Evolutionary conservation across 1,140 invertebrate genomes (phyloP), one percentile per base, ranked within the genome.

Genomic region (Battus philenor): DNA sequence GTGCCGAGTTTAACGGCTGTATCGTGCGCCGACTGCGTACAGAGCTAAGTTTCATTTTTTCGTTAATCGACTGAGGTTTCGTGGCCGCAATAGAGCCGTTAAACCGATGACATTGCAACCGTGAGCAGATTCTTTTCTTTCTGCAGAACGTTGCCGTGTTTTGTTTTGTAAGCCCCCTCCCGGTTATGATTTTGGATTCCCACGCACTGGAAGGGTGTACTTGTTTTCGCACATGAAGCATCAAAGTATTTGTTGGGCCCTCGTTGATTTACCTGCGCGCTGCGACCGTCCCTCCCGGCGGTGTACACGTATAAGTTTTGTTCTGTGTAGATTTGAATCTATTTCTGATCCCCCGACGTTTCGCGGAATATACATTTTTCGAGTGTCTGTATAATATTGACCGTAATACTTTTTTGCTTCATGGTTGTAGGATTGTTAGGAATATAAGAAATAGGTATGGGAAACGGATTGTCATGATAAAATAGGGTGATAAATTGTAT

Each of bases 341-440:
- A 74, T 80, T 69, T 69, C 64, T 77, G 62, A 71, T 72, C 59
- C 69, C 44, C 38, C 27, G 62, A 68, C 65, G 70, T 68, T 76
- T 57, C 72, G 73, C 73, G 6, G 10, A 72, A 50, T 70, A 69
- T 70, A 69, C 60, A 73, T 65, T 75, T 68, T 71, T 68, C 48
- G 60, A 74, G 62, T 70, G 68, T 75, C 71, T 77, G 68, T 78
- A 75, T 74, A 68, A 75, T 79, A 78, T 78, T 73, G 69, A 80
- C 61, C 68, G 59, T 82, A 77, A 83, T 83, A 80, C 79, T 83
- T 83, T 83, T 80, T 68, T 83, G 79, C 79, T 83, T 80, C 79
- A 83, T 83, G 79, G 65, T 82, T 70, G 72, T 77, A 80, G 75
- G 73, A 73, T 68, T 62, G 72, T 80, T 83, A 83, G 76, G 64